A percentile compares a stretch with the other conserved stretches of the same genome.
phyloP scores from a whole-genome alignment of 92 coral and sea anemone genomes.

The Zoanthus sansibaricus region DNA sequence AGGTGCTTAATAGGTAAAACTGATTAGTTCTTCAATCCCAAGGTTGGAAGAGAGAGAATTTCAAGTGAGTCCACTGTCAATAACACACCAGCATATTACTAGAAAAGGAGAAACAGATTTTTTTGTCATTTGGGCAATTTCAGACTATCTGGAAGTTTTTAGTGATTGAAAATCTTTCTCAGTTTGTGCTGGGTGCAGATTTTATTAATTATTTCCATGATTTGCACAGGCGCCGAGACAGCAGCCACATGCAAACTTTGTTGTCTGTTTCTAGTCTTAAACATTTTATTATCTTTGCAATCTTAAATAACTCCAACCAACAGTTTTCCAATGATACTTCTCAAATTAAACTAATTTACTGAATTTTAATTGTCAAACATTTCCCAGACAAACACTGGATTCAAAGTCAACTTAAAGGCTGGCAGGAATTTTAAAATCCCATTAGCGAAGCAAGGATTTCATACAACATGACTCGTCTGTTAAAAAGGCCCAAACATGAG shows the following conservation, averaged over 20 bases:
- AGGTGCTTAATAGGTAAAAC: too few relatives aligned
- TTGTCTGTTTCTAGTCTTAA: slow-evolving; percentile 10
- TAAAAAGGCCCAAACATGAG: slow-evolving; percentile 17
- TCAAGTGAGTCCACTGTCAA: too few relatives aligned
- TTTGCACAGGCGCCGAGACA: neutral
- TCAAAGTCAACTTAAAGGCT: slow-evolving; percentile 27
- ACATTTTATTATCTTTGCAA: neutral
- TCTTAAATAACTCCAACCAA: slow-evolving; percentile 1
- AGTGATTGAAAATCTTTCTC: too few relatives aligned
- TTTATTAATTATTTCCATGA: too few relatives aligned
- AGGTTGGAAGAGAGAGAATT: too few relatives aligned
- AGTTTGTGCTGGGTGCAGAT: too few relatives aligned
- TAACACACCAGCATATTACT: too few relatives aligned
- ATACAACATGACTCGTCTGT: slow-evolving; percentile 3
- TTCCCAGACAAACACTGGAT: neutral
- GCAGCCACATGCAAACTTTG: slow-evolving; percentile 23
- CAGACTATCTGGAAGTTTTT: too few relatives aligned
- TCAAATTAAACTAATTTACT: neutral
- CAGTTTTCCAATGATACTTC: neutral
- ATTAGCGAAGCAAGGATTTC: slow-evolving; percentile 24
- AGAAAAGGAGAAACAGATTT: too few relatives aligned
- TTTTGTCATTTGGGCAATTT: too few relatives aligned
- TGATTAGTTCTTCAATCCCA: too few relatives aligned
- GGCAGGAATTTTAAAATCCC: slow-evolving; percentile 12
- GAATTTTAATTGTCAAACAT: slow-evolving; percentile 9